A percentile compares a stretch with the other conserved stretches of the same genome.
Conservation (phyloP, 1,140 invertebrate species). For the Meloidogyne chitwoodi region DNA sequence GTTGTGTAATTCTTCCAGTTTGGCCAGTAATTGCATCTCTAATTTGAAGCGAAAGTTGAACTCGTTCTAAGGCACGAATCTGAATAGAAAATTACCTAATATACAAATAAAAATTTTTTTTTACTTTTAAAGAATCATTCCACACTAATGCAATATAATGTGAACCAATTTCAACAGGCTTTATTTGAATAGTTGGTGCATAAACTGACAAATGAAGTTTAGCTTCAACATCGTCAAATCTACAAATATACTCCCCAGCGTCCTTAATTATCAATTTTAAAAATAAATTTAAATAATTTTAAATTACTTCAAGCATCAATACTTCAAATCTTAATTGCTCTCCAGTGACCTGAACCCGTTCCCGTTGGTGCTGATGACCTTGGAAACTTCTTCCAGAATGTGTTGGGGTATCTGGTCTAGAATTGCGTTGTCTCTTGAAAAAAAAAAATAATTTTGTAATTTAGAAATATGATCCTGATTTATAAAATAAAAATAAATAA, state of each 20-base stretch:
- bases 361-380: slow-evolving; percentile 1
- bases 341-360: slow-evolving; percentile 23
- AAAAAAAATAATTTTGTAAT: background rate
- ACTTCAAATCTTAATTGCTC: slow-evolving; percentile 33
- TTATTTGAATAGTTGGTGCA: slow-evolving; percentile 24
- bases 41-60: slow-evolving; percentile 37
- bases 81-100: background rate
- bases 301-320: slow-evolving; percentile 14
- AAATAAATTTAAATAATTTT: background rate
- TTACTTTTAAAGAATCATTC: slow-evolving; percentile 41
- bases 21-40: slow-evolving; percentile 25
- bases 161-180: slow-evolving; percentile 48
- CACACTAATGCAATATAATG: slow-evolving; percentile 49
- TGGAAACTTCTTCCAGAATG: background rate
- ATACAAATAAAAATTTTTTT: slow-evolving; percentile 11
- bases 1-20: slow-evolving; percentile 38
- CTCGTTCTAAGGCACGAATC: slow-evolving; percentile 37
- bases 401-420: background rate
- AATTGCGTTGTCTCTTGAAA: background rate
- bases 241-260: slow-evolving; percentile 39
- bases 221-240: slow-evolving; percentile 29
- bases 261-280: slow-evolving; percentile 11
- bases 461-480: no score
- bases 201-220: slow-evolving; percentile 22
- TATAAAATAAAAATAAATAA: no score